Conservation (phyloP, 64 coral and sea anemone species). For the Stylophora pistillata region DNA sequence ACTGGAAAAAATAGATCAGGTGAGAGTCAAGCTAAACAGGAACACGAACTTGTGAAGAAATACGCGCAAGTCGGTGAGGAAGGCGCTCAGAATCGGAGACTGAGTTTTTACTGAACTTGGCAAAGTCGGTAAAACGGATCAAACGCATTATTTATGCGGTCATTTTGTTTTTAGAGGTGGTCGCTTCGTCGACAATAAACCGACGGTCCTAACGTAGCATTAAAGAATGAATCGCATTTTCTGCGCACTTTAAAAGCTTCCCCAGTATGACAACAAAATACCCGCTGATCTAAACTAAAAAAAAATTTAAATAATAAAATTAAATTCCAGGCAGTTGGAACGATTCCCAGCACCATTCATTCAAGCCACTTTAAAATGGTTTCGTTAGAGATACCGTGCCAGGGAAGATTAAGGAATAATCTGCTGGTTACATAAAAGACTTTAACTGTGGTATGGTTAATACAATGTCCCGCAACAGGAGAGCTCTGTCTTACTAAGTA, state of each 20-base stretch:
- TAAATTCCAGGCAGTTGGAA: background rate
- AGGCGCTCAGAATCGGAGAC: background rate
- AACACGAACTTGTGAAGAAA: background rate
- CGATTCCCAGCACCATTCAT: background rate
- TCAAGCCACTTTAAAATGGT: background rate
- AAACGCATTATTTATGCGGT: background rate
- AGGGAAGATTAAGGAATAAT: background rate
- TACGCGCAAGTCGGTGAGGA: background rate
- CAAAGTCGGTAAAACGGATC: conserved; percentile 22
- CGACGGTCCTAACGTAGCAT: background rate
- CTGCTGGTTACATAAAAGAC: background rate
- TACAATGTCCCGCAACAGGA: background rate
- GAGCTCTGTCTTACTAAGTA: background rate
- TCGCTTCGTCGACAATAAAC: background rate
- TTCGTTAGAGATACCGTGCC: conserved; percentile 10
- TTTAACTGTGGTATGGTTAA: conserved; percentile 1
- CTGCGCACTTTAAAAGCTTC: background rate
- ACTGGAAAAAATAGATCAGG: background rate
- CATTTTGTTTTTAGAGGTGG: background rate
- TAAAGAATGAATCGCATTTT: background rate
- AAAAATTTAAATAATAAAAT: background rate
- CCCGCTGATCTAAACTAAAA: background rate
- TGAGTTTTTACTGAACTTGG: background rate
- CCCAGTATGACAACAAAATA: background rate
- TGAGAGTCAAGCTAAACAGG: background rate